phyloP scores from a whole-genome alignment of 1,140 invertebrate species.

The Himalopsyche phryganea region DNA sequence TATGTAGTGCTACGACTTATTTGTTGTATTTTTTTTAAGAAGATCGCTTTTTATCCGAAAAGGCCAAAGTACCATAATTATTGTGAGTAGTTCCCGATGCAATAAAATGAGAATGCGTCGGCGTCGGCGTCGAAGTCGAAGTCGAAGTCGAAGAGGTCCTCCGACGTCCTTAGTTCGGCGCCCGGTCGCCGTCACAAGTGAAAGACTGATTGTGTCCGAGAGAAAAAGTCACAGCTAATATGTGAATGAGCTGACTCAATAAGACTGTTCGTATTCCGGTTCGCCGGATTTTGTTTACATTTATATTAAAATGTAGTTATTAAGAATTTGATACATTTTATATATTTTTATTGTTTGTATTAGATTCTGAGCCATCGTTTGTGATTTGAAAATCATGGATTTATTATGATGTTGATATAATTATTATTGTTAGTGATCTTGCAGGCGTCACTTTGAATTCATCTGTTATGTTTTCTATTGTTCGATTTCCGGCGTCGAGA shows the following conservation, averaged over 20 bases:
- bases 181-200: too few species aligned
- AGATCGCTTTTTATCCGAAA: background rate
- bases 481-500: too few species aligned
- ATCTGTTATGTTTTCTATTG: too few species aligned
- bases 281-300: background rate
- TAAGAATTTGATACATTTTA: constrained; percentile 25
- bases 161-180: background rate
- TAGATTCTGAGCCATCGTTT: background rate
- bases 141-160: too few species aligned
- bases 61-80: constrained; percentile 4
- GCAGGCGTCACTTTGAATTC: background rate
- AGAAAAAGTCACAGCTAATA: constrained; percentile 6
- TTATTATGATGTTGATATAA: constrained; percentile 3
- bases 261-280: constrained; percentile 12
- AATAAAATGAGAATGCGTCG: background rate
- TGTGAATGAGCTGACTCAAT: constrained; percentile 10
- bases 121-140: too few species aligned
- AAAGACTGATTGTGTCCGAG: constrained; percentile 16
- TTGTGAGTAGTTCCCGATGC: background rate
- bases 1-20: background rate
- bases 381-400: constrained; percentile 5
- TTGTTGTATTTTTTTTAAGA: background rate
- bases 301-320: constrained; percentile 8
- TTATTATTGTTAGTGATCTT: background rate
- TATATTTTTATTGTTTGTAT: constrained; percentile 7